Percentiles rank a stretch among this genome's conserved stretches.
Conservation (phyloP, 2,113 vertebrate genomes). For the Dunckerocampus dactyliophorus region DNA sequence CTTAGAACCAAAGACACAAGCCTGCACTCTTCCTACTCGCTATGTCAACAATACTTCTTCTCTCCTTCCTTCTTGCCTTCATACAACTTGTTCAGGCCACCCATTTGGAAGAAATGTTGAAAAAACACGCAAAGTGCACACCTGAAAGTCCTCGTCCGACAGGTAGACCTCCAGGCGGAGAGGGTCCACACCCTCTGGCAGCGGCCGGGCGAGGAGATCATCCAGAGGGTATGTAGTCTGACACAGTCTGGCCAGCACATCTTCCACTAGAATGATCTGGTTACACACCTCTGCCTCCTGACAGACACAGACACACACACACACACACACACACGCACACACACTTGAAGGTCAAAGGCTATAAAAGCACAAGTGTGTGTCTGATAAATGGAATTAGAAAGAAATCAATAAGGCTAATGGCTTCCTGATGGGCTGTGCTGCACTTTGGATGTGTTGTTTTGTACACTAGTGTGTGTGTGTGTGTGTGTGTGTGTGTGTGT, state of each 20-base stretch:
- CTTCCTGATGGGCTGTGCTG: conserved; percentile 9
- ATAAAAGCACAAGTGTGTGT: conserved; percentile 1
- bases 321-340: conserved; percentile 1
- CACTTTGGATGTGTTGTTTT: neutral
- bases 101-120: too few relatives aligned
- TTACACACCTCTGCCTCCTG: conserved; percentile 88
- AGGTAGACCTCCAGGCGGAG: conserved; percentile 91
- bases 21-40: too few relatives aligned
- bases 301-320: neutral
- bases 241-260: conserved; percentile 84
- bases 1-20: too few relatives aligned
- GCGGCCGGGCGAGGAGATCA: conserved; percentile 81
- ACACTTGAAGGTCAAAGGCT: neutral
- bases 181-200: conserved; percentile 89
- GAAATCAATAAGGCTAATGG: conserved; percentile 4
- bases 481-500: neutral
- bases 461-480: neutral
- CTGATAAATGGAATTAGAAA: neutral
- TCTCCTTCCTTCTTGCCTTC: too few relatives aligned
- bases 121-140: conserved; percentile 27
- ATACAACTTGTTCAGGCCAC: too few relatives aligned
- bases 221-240: conserved; percentile 82
- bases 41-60: too few relatives aligned
- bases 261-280: conserved; percentile 92
- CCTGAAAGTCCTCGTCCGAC: conserved; percentile 88